These are phyloP conservation scores for Chironomus tentans DNA, from an alignment of 2,888 invertebrate genomes.

Conservation along the genomic window DNA sequence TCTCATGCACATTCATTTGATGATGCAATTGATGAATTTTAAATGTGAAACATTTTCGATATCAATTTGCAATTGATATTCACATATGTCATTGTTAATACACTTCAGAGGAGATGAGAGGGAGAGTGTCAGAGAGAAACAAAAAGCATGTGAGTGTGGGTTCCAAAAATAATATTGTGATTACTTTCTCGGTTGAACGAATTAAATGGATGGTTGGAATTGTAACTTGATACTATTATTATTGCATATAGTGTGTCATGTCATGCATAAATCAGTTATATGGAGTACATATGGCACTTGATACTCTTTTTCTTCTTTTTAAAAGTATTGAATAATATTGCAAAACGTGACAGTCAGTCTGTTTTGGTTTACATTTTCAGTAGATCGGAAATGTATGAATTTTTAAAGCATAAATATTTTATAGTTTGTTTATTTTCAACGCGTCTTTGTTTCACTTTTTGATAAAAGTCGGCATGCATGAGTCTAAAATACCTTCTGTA, in stretches of 20 bases:
- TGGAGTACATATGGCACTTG: not conserved
- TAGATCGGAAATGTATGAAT: too few relatives aligned
- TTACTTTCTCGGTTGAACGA: not conserved
- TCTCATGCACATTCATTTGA: not conserved
- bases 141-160: too few relatives aligned
- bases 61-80: constrained; percentile 25
- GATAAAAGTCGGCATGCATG: too few relatives aligned
- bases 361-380: too few relatives aligned
- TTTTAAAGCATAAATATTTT: too few relatives aligned
- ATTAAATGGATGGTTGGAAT: not conserved
- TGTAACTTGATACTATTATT: not conserved
- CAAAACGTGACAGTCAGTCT: too few relatives aligned
- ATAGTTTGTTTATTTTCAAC: too few relatives aligned
- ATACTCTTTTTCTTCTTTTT: not conserved
- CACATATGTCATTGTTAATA: constrained; percentile 4
- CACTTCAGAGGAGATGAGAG: not conserved
- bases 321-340: not conserved
- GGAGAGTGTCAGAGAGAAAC: too few relatives aligned
- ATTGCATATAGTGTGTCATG: not conserved
- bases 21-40: too few relatives aligned
- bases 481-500: too few relatives aligned
- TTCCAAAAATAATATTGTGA: not conserved
- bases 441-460: too few relatives aligned
- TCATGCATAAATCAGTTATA: constrained; percentile 7
- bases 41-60: not conserved